Evolutionary conservation across 2,888 invertebrate species (phyloP), one percentile per base, ranked within the genome.

Genomic region (Automeris io): DNA sequence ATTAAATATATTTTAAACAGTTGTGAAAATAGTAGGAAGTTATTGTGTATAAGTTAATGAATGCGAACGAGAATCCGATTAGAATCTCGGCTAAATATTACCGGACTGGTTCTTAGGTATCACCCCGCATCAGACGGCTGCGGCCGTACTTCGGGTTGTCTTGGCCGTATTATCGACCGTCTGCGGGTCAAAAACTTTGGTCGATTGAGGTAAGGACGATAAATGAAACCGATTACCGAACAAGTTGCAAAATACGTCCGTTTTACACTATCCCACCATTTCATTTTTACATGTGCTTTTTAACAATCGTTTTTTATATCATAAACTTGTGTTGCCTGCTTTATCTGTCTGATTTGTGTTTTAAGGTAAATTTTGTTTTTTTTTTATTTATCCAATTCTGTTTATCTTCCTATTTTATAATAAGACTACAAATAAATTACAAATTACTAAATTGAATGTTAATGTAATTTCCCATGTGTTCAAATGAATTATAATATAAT

Each of bases 151-250:
- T 61, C 76, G 61, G 65, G 77, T 78, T 82, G 79, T 78, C 73
- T 83, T 67, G 76, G 70, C 74, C 79, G 80, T 50, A 73, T 81
- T 61, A 62, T 78, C 81, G 73, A 73, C 69, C 80, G 74, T 49
- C 81, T 81, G 55, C 82, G 79, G 54, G 70, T 82, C 81, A 82
- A 82, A 83, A 81, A 79, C 77, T 64, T 82, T 79, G 77, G 70
- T 79, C 79, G 73, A 62, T 70, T 73, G 72, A 83, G 83, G 83
- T 83, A 83, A 83, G 82, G 71, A 68, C 57, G 67, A 61, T 49
- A 54, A 58, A 52, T 55, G 53, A 60, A 52, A 54, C 47, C 50
- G 45, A 47, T 36, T 38, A 35, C 38, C 41, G 38, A 35, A 44
- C 42, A 42, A 47, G 39, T 33, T 37, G 41, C 39, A 49, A 45